Evolutionary conservation across 1,140 invertebrate species (phyloP).

Genomic region (Bradysia coprophila): DNA sequence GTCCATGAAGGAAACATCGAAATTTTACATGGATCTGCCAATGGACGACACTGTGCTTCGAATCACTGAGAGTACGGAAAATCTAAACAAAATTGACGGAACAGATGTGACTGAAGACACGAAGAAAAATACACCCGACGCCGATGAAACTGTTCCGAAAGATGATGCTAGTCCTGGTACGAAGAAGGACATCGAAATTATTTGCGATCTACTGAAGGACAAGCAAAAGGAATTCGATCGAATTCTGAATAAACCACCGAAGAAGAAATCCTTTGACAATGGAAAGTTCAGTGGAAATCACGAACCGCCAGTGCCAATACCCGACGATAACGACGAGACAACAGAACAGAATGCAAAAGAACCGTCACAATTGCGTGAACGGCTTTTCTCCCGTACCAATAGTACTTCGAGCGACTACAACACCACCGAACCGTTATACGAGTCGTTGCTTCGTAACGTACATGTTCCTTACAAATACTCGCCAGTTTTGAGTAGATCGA

Average conservation of each 20-base stretch:
- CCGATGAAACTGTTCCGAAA: conserved; percentile 10
- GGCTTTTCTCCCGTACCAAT: neutral
- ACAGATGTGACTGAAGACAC: conserved; percentile 17
- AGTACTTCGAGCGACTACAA: neutral
- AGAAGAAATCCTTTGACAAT: conserved; percentile 24
- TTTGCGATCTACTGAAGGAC: conserved; percentile 64
- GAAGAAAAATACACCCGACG: conserved; percentile 21
- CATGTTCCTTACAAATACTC: conserved; percentile 24
- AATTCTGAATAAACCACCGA: conserved; percentile 45
- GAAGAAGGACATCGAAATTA: conserved; percentile 31
- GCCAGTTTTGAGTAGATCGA: conserved; percentile 14
- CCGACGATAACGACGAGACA: neutral
- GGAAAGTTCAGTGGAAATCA: neutral
- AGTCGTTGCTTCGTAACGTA: conserved; percentile 19
- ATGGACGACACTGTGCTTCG: conserved; percentile 34
- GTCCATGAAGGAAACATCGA: conserved; percentile 32
- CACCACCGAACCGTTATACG: conserved; percentile 18
- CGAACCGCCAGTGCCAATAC: neutral
- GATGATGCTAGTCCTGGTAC: too few species aligned
- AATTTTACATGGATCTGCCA: conserved; percentile 44
- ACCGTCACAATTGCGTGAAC: neutral
- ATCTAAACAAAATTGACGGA: conserved; percentile 28
- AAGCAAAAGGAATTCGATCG: conserved; percentile 69
- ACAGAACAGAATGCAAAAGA: neutral
- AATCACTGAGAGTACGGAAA: conserved; percentile 40